Evolutionary conservation across 2,888 invertebrate species (phyloP), one percentile per base, ranked within the genome.

Genomic region (Glomeris marginata): DNA sequence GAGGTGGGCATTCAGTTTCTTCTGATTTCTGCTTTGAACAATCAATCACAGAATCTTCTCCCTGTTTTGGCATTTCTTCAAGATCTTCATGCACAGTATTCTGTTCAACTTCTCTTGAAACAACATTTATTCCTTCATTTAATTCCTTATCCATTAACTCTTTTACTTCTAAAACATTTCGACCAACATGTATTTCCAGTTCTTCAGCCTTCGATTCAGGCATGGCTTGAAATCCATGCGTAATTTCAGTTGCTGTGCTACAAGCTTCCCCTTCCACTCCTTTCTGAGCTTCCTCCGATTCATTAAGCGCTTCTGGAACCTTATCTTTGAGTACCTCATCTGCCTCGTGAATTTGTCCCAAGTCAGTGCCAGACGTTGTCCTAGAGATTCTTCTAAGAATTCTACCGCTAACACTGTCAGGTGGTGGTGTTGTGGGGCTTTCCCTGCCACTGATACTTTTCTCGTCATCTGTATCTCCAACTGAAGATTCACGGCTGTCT

Each of bases 401-500:
- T 20, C 16, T 13, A 15, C 15, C 15, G 18, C 11, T 15, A 1
- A 49, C n/a, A 28, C 28, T 28, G 15, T 42, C 49, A 15, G 13
- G 13, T 16, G 49, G 37, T 18, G 28, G 28, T 28, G 28, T 28
- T 28, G 28, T 28, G 3, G 28, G 28, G 8, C 28, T 28, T 28
- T 28, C 28, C 28, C 21, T 41, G 15, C 21, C 2, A 22, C 18
- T 11, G 20, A 42, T 18, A 49, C 37, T 22, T 36, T 49, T 44
- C 21, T 44, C 49, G 11, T 49, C 49, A 15, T 49, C 49, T 1
- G 49, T 49, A 15, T 49, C 49, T 2, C 49, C 44, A 11, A 36
- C 22, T 2, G 49, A 49, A 11, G 49, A 49, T 43, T 49, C 49
- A 22, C 44, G 21, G 13, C 49, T 49, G 22, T 49, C 49, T 13